Evolutionary conservation across 2,888 invertebrate genomes (phyloP), one percentile per base, ranked within the genome.

Genomic region (Stegophylla sp.): DNA sequence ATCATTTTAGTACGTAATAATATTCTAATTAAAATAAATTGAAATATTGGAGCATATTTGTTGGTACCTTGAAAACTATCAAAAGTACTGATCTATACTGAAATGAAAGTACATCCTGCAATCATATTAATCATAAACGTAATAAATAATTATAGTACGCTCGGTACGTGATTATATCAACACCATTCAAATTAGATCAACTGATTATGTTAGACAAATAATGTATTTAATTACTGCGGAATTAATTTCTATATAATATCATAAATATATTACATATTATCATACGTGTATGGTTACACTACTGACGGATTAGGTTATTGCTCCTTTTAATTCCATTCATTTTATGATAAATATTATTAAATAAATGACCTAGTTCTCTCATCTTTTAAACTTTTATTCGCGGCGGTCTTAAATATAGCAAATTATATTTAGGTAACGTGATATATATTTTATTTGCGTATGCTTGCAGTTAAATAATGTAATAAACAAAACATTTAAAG

Each of bases 21-120:
- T 15, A 71, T 71, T 56, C n/a, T 71, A 71, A 53, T 53, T 73
- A 59, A 73, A 73, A 73, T 72, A 73, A 71, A 73, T 73, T 59
- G 43, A 1, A 59, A 45, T 59, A 43, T 73, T 34, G 45, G 4
- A 72, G 43, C 26, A 43, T 43, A 72, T 59, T 73, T 59, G 45
- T 59, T 59, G 26, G 26, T 15, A 23, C 61, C 61, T 74, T 48
- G 48, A 74, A 63, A 48, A 63, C 48, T 48, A 63, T 74, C 61
- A 59, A 73, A 43, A 26, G 12, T 12, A n/a, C 10, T 28, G 59
- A 73, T 73, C 73, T 73, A 63, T 63, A 51, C 61, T 17, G 23
- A 75, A 64, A 75, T 53, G 75, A 75, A 75, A 75, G 75, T 75
- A 41, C 53, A 64, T 64, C 53, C 17, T 51, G 64, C 41, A 41